Base-by-base conservation (phyloP, 2,797 vertebrate genomes). In the Trematomus bernacchii region DNA sequence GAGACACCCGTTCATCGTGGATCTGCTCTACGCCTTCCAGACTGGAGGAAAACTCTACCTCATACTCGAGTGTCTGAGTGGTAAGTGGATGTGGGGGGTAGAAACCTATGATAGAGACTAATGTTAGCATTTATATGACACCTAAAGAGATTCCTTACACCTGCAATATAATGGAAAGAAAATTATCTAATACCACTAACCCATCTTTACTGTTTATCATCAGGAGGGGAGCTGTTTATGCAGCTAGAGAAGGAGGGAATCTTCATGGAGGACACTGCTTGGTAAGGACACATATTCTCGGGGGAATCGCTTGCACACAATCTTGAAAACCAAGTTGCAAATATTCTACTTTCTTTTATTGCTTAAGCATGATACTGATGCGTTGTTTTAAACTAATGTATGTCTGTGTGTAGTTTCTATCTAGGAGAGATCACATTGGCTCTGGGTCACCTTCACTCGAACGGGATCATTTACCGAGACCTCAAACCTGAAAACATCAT, bases 41-140 rank as follows among this genome's bases (percentile, higher is more conserved):
- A 98, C 97, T 0, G 96, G 96, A 0, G 97, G 96, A 73, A 98
- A 98, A 83, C 97, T 98, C 88, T 98, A 98, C 95, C 97, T 98
- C 91, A 98, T 98, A 80, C 93, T 98, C 73, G 97, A 98, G 94
- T 98, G 96, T 92, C 94, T 98, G 79, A 98, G 94, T 15, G 97
- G 97, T 97, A 93, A 71, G n/a, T 42, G 43, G 33, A 18, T 10
- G 44, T 30, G 16, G 9, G 30, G 16, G 27, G 57, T 65, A 15
- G 30, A 60, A 23, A 47, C 14, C 57, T 33, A 16, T 23, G 13
- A 19, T 3, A 10, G 64, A n/a, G 51, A 43, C 7, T 4, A 16
- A 18, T 47, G 15, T n/a, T n/a, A 3, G 12, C 13, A 23, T 23
- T 27, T 27, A 27, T 27, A 27, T 27, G 27, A 27, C 27, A 27